A percentile compares a stretch with the other conserved stretches of the same genome.
Conservation (phyloP, 2,888 invertebrate species). For the Cephonodes hylas region DNA sequence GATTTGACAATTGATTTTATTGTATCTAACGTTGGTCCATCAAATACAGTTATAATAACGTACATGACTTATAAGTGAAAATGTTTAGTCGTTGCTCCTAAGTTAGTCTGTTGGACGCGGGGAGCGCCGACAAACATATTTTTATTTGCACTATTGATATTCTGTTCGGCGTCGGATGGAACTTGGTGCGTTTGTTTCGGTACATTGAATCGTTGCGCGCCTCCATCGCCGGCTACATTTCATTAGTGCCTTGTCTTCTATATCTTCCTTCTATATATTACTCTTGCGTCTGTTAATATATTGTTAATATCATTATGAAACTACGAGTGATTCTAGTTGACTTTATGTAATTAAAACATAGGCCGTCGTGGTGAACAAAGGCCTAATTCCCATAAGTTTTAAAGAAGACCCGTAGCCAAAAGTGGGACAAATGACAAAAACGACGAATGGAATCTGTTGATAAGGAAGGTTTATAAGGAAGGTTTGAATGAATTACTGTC, state of each 20-base stretch:
- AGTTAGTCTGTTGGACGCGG: not conserved
- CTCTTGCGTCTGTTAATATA: slow-evolving; percentile 65
- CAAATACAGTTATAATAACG: not conserved
- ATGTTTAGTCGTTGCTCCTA: not conserved
- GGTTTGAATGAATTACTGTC: no score
- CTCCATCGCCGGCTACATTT: slow-evolving; percentile 70
- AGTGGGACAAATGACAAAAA: no score
- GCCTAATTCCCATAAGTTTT: no score
- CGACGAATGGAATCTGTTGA: no score
- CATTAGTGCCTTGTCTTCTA: slow-evolving; percentile 61
- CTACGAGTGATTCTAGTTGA: slow-evolving; percentile 42
- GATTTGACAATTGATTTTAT: no score
- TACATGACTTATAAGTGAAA: not conserved
- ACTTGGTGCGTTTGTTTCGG: slow-evolving; percentile 65
- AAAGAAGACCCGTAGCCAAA: no score
- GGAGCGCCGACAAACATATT: slow-evolving; percentile 34
- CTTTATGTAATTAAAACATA: slow-evolving; percentile 10
- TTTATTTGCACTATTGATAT: slow-evolving; percentile 44
- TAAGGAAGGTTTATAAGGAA: no score
- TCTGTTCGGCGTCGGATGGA: slow-evolving; percentile 45
- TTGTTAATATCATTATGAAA: no score
- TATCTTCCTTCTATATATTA: slow-evolving; percentile 67
- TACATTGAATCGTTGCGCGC: slow-evolving; percentile 64
- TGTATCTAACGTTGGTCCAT: no score
- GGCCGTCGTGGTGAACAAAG: no score